These are phyloP conservation scores for Apodemus sylvaticus DNA, from an alignment of 2,113 vertebrate species.

Conservation along the genomic window DNA sequence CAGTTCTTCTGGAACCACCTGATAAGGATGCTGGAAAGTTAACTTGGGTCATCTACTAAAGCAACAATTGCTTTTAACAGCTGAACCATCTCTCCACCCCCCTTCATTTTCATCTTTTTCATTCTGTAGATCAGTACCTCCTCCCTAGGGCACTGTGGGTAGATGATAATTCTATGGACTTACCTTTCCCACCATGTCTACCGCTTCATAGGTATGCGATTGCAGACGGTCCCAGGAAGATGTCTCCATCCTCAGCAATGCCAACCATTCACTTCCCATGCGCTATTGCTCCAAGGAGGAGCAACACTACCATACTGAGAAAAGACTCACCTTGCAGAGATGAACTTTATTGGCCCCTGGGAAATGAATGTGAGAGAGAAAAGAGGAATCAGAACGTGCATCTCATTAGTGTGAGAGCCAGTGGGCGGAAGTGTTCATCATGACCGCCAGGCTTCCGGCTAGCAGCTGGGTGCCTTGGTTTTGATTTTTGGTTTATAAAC, in stretches of 20 bases:
- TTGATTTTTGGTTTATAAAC: conserved; percentile 76
- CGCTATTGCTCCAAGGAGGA: not conserved
- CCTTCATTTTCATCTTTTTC: not conserved
- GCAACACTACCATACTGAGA: not conserved
- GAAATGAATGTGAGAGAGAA: not conserved
- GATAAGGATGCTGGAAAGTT: not conserved
- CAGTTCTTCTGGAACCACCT: too few species aligned
- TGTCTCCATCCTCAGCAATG: not conserved
- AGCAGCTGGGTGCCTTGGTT: conserved; percentile 62
- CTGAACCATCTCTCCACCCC: not conserved
- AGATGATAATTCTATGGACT: not conserved
- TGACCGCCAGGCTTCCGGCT: not conserved
- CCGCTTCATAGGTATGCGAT: not conserved
- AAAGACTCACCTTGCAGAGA: not conserved
- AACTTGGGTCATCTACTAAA: not conserved
- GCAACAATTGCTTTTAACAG: not conserved
- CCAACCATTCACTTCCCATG: fast-evolving
- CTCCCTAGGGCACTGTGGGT: not conserved
- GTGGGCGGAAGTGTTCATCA: not conserved
- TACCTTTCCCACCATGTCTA: not conserved
- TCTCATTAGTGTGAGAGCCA: not conserved
- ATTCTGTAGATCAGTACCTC: not conserved
- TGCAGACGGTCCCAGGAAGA: not conserved
- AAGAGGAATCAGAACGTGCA: not conserved
- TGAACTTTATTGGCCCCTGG: not conserved